A percentile compares a stretch with the other conserved stretches of the same genome.
These are phyloP conservation scores for Hermodice carunculata DNA, from an alignment of 2,888 invertebrate genomes.

Conservation along the genomic window DNA sequence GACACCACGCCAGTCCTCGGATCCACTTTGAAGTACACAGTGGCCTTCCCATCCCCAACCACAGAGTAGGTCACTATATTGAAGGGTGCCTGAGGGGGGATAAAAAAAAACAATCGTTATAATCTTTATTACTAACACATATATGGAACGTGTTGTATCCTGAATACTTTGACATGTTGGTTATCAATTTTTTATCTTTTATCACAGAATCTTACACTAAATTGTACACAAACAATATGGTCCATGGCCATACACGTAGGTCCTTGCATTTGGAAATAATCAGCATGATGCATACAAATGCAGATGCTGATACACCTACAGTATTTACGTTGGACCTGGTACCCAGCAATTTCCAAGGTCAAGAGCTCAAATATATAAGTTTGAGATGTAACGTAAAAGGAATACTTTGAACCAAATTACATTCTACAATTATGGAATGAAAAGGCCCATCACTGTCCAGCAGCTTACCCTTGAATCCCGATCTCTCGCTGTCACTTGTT, in stretches of 20 bases:
- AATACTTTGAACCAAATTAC: too few species aligned
- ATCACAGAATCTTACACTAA: not conserved
- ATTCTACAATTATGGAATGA: too few species aligned
- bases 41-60: conserved; percentile 41
- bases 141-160: not conserved
- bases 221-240: too few species aligned
- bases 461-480: conserved; percentile 48
- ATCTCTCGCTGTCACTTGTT: conserved; percentile 48
- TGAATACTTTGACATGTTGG: not conserved
- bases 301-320: too few species aligned
- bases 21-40: conserved; percentile 33
- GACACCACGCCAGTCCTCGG: conserved; percentile 33
- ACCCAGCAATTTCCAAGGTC: too few species aligned
- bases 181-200: not conserved
- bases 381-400: too few species aligned
- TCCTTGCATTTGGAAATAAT: too few species aligned
- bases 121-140: not conserved
- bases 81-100: conserved; percentile 33
- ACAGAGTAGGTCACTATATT: conserved; percentile 36
- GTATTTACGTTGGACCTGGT: too few species aligned
- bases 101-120: not conserved
- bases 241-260: too few species aligned
- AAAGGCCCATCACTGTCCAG: too few species aligned
- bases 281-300: too few species aligned
- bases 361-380: too few species aligned